phyloP scores from a whole-genome alignment of 2,888 invertebrate species.

The Caenorhabditis japonica region DNA sequence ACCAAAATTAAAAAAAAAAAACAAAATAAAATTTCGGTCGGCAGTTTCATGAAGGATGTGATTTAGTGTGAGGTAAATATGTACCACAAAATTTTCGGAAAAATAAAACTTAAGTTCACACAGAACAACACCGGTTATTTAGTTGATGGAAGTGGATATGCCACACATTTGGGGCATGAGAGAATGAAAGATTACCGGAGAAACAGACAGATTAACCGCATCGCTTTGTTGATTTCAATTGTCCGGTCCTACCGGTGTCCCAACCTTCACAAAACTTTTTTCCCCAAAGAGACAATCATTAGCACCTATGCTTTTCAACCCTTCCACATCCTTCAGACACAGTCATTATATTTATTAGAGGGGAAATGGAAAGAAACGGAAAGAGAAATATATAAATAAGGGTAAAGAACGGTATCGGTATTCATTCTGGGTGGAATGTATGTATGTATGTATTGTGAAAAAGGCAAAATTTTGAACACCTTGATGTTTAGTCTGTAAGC shows the following conservation, averaged over 20 bases:
- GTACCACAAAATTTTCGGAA: conserved; percentile 16
- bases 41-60: no score
- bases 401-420: conserved; percentile 45
- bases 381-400: no score
- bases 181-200: conserved; percentile 45
- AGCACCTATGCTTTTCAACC: conserved; percentile 15
- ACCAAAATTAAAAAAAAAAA: no score
- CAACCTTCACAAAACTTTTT: conserved; percentile 29
- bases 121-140: conserved; percentile 40
- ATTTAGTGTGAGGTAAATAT: background rate
- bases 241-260: conserved; percentile 35
- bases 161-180: conserved; percentile 14
- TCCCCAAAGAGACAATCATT: conserved; percentile 11
- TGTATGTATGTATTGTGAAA: conserved; percentile 6
- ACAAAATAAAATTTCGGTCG: no score
- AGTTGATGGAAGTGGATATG: no score
- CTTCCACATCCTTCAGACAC: conserved; percentile 8
- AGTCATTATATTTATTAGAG: conserved; percentile 43
- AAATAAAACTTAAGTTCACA: conserved; percentile 33
- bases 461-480: no score
- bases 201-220: conserved; percentile 46
- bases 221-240: conserved; percentile 52
- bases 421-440: conserved; percentile 17
- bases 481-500: no score
- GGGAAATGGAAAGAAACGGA: background rate